Base-by-base conservation (phyloP, 2,797 vertebrate genomes). In the Fistularia commersonii region DNA sequence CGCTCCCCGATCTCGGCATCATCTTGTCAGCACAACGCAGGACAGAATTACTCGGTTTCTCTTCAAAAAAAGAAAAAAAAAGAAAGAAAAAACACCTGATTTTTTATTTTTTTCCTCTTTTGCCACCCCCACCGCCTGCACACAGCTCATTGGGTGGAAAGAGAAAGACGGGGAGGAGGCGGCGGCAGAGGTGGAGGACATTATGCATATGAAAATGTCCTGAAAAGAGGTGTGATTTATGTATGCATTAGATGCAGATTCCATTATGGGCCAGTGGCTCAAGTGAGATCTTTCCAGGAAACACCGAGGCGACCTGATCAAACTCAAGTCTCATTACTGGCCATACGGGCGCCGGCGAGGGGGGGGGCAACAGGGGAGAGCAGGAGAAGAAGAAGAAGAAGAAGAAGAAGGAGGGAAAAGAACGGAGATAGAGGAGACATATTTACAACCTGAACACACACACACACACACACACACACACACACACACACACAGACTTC, bases 181-280 rank as follows among this genome's bases (percentile, higher is more conserved):
- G 38, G 13, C 23, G n/a, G 34, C 66, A 49, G 66, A 13, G 67
- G 44, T 72, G 78, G 93, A 94, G 94, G 94, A 94, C 94, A 96
- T 96, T 96, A 96, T 96, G 94, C 95, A 97, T 97, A 97, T 96
- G 96, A 96, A 98, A 97, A 96, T 95, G 92, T 95, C 93, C 93
- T 94, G 94, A 95, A 95, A 95, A n/a, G 93, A 94, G 94, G 93
- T 95, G 95, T 97, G 95, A 98, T 98, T 98, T 98, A 98, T 98
- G 93, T 94, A 97, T 97, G 94, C 94, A 97, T 95, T 96, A 96
- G 93, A 94, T 97, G 95, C 93, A 98, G 95, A 98, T 98, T 98
- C 94, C 94, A 97, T 98, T 98, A 96, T 88, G 91, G 94, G 91
- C 93, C 93, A 93, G 91, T 90, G 91, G 93, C 93, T 94, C 93